A percentile compares a stretch with the other conserved stretches of the same genome.
Evolutionary conservation across 2,113 vertebrate species (phyloP).

Genomic region (Nanorana parkeri): DNA sequence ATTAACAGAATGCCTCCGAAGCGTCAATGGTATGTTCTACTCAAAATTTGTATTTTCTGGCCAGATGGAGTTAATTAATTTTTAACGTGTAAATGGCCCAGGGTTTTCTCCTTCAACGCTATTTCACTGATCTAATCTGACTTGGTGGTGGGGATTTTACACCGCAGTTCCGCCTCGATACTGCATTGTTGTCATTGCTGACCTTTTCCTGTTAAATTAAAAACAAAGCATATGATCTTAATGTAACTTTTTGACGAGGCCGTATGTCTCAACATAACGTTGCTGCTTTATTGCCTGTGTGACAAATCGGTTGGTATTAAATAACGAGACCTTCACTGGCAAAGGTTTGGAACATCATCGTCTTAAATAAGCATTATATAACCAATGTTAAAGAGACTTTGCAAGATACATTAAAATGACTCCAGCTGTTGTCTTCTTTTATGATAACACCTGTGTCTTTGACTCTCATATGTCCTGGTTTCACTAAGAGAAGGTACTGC

Average conservation of each 20-base stretch:
- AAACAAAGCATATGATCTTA: conserved; percentile 47
- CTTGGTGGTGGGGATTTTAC: conserved; percentile 27
- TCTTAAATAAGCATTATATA: no score
- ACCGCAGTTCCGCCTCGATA: conserved; percentile 24
- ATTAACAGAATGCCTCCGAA: conserved; percentile 50
- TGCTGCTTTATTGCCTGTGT: conserved; percentile 19
- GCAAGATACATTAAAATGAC: no score
- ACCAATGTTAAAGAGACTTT: no score
- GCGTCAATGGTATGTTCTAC: conserved; percentile 28
- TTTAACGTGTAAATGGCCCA: conserved; percentile 57
- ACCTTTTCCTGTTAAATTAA: conserved; percentile 52
- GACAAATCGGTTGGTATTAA: conserved; percentile 5
- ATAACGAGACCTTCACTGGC: background rate
- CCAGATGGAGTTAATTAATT: conserved; percentile 59
- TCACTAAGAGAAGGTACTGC: no score
- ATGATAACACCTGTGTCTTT: no score
- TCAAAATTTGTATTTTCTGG: conserved; percentile 49
- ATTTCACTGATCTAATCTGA: conserved; percentile 54
- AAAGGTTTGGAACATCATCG: no score
- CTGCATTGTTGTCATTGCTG: conserved; percentile 39
- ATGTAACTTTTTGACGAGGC: conserved; percentile 33
- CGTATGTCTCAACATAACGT: conserved; percentile 1
- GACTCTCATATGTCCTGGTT: no score
- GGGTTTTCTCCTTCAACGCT: conserved; percentile 40
- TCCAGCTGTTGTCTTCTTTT: no score